A percentile compares a stretch with the other conserved stretches of the same genome.
These are phyloP conservation scores for Himalopsyche anomala DNA, from an alignment of 2,888 invertebrate genomes.

Conservation along the genomic window DNA sequence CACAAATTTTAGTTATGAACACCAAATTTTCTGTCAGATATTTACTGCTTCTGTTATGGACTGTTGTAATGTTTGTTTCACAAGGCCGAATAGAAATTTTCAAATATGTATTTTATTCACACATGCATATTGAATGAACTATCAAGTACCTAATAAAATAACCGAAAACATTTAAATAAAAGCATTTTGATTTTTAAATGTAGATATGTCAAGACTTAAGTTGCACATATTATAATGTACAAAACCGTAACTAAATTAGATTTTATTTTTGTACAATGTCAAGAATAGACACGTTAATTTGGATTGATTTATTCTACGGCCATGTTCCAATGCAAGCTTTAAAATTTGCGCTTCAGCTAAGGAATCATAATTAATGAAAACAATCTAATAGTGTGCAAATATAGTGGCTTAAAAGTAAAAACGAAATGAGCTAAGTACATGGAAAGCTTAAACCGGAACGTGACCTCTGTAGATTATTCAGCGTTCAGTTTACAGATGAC, in stretches of 20 bases:
- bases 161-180: not conserved
- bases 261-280: constrained; percentile 65
- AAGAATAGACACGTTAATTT: constrained; percentile 50
- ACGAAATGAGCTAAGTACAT: not conserved
- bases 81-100: not conserved
- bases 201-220: constrained; percentile 56
- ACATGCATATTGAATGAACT: not conserved
- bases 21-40: not conserved
- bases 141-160: constrained; percentile 37
- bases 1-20: constrained; percentile 1
- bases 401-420: constrained; percentile 5
- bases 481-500: constrained; percentile 49
- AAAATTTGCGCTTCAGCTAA: constrained; percentile 29
- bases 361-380: not conserved
- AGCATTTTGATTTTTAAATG: constrained; percentile 38
- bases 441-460: constrained; percentile 48
- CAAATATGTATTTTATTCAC: not conserved
- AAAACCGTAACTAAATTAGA: constrained; percentile 64
- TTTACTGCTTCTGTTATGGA: not conserved
- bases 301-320: constrained; percentile 51
- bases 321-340: constrained; percentile 48
- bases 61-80: not conserved
- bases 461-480: constrained; percentile 53
- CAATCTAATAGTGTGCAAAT: constrained; percentile 35
- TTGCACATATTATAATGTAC: constrained; percentile 64